Percentiles rank a stretch among this genome's conserved stretches.
Evolutionary conservation across 2,113 vertebrate genomes (phyloP).

Genomic region (Xiphophorus hellerii): DNA sequence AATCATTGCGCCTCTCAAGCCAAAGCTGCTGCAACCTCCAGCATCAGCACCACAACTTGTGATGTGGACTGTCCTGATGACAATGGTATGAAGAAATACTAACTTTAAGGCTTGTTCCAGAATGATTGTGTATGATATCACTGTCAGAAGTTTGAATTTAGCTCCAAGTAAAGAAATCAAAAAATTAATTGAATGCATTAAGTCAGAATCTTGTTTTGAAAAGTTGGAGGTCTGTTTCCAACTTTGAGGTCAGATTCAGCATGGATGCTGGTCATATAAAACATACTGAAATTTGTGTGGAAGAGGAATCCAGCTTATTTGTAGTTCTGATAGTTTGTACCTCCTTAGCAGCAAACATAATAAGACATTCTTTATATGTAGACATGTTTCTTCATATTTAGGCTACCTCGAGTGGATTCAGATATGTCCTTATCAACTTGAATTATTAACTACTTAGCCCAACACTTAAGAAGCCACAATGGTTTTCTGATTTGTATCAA

Average conservation of each 20-base stretch:
- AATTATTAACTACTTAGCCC: too few relatives aligned
- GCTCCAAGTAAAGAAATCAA: too few relatives aligned
- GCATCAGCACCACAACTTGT: conserved; percentile 74
- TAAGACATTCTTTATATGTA: not conserved
- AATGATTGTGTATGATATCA: not conserved
- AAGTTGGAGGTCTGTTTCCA: not conserved
- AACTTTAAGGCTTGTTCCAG: not conserved
- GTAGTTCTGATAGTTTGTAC: not conserved
- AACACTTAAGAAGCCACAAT: not conserved
- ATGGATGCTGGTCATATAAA: not conserved
- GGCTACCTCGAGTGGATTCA: not conserved
- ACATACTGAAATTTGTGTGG: not conserved
- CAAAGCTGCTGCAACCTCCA: conserved; percentile 62
- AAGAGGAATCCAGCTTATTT: not conserved
- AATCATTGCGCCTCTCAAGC: conserved; percentile 77
- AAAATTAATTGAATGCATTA: not conserved
- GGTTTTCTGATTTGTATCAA: not conserved
- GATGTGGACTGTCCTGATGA: conserved; percentile 79
- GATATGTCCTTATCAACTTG: not conserved
- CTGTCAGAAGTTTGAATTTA: not conserved
- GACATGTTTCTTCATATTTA: not conserved
- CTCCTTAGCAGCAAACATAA: not conserved
- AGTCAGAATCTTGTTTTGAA: not conserved
- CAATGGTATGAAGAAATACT: conserved; percentile 81
- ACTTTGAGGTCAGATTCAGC: not conserved